Evolutionary conservation across 2,113 vertebrate species (phyloP), one percentile per base, ranked within the genome.

Genomic region (Galbula dea): DNA sequence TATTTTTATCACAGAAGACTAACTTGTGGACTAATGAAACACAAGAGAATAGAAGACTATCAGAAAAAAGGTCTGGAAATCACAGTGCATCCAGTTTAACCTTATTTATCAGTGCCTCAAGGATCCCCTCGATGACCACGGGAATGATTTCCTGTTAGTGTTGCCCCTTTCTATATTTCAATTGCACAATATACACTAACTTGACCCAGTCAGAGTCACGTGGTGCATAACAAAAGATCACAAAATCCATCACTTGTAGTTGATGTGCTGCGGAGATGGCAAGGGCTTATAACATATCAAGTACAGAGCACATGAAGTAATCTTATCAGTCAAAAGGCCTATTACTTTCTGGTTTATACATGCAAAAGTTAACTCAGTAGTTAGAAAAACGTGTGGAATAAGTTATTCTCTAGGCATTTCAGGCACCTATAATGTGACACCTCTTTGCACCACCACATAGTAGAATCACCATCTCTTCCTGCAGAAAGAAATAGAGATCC

Each of bases 381-480:
- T 46, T 51, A 61, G 54, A n/a, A 69, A 85, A 73, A 58, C 10
- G 6, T 5, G 5, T 59, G 45, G 15, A 84, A 29, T 34, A 48
- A 82, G 68, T 10, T 1, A 45, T 32, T 29, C 22, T 36, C 15
- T 12, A 29, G 46, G 51, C 55, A 49, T 26, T 78, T 18, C 23
- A 32, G 32, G 29, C 39, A 66, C 34, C 46, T 30, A 3, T 27
- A 66, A 66, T 0, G 0, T 3, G 2, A 65, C 62, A 67, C 6
- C 32, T 68, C 23, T 69, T 46, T 59, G 57, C 39, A 62, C 34
- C 51, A 67, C 17, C 37, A 14, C 11, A 34, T 46, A 51, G 59
- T n/a, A 63, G 18, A 41, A 63, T 22, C 18, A 4, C 16, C 13
- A 69, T 4, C 46, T 69, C 43, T 69, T 37, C 45, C 51, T 43